These are phyloP conservation scores for Plagiodera versicolora DNA, from an alignment of 2,888 invertebrate genomes.

Conservation along the genomic window DNA sequence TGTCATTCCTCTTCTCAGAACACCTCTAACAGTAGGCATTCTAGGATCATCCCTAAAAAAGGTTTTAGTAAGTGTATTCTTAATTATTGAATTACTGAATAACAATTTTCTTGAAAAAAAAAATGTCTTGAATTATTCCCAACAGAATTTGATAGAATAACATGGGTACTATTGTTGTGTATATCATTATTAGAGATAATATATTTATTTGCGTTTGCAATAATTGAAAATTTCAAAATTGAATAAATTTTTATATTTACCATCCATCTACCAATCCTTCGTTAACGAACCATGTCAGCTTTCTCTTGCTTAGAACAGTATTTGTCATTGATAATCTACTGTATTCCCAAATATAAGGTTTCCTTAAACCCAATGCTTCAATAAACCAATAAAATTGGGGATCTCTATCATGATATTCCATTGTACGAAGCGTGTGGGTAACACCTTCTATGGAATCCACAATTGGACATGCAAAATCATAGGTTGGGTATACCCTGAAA, in stretches of 20 bases:
- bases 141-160: no score
- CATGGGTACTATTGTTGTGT: no score
- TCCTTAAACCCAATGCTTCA: constrained; percentile 81
- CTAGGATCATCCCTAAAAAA: constrained; percentile 89
- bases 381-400: constrained; percentile 98
- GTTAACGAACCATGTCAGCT: constrained; percentile 97
- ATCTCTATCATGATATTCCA: constrained; percentile 98
- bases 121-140: no score
- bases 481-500: constrained; percentile 94
- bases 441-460: constrained; percentile 97
- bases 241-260: constrained; percentile 56
- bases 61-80: neutral
- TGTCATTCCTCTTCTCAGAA: constrained; percentile 94
- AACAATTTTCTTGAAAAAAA: neutral
- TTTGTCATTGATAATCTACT: constrained; percentile 96
- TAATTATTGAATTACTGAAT: neutral
- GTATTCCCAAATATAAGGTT: constrained; percentile 96
- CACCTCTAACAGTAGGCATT: constrained; percentile 97
- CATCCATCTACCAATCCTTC: constrained; percentile 95
- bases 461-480: constrained; percentile 99
- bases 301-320: constrained; percentile 96
- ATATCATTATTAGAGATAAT: no score
- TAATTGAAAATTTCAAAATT: neutral
- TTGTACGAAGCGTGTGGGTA: constrained; percentile 95
- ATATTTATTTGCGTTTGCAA: no score